phyloP scores from a whole-genome alignment of 2,113 vertebrate genomes.

The Grantiella picta region DNA sequence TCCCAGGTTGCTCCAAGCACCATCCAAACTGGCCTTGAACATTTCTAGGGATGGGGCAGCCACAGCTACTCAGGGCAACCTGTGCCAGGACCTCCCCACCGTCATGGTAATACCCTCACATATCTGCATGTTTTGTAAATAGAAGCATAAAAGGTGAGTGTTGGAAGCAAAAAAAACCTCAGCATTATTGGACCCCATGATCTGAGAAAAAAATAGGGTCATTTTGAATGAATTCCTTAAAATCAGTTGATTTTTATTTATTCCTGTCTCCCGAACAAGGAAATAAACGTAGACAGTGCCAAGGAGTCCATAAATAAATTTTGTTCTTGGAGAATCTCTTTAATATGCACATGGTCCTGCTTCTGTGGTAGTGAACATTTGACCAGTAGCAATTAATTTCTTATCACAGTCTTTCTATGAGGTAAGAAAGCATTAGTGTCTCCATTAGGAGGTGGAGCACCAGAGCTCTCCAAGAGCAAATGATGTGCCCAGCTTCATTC shows the following conservation, averaged over 20 bases:
- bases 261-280: neutral
- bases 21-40: neutral
- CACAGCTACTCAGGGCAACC: neutral
- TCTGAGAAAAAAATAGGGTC: neutral
- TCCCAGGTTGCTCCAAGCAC: neutral
- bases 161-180: neutral
- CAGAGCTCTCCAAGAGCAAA: neutral
- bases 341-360: neutral
- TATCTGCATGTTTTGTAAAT: neutral
- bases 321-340: conserved; percentile 17
- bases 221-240: neutral
- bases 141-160: neutral
- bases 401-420: conserved; percentile 54
- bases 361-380: conserved; percentile 38
- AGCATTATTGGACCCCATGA: neutral
- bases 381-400: conserved; percentile 62
- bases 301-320: conserved; percentile 29
- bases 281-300: neutral
- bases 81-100: neutral
- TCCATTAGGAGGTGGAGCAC: conserved; percentile 42
- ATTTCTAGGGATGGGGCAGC: neutral
- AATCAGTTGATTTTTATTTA: neutral
- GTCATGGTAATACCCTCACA: neutral
- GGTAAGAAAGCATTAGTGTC: conserved; percentile 46
- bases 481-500: neutral